Base-by-base conservation (phyloP, 2,888 invertebrate genomes). In the Melieria crassipennis region DNA sequence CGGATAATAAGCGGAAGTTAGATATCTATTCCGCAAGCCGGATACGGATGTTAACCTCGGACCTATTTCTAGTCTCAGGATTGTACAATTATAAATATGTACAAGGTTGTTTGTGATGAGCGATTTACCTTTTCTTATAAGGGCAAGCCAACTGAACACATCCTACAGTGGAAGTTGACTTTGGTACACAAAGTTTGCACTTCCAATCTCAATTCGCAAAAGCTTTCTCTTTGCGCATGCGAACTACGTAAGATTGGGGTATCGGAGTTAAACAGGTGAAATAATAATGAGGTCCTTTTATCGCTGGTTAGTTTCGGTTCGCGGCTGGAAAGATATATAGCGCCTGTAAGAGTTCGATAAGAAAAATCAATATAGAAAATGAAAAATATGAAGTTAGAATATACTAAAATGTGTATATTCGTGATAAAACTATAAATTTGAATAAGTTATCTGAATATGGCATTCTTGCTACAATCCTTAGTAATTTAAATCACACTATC, bases 171-270 rank as follows among this genome's bases (percentile, higher is more conserved):
- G 30, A 30, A 30, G 30, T 42, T 58, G n/a, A 52, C 13, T 52
- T 57, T 16, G 57, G 57, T 57, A 57, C 57, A 57, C 30, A 57
- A 30, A 57, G 57, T 13, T 57, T 30, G 30, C 57, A 57, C n/a
- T 57, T 57, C 57, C 57, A 57, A 52, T 7, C n/a, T 13, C 13
- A 4, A 52, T 16, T 10, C 30, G 57, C 30, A 13, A 57, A 57
- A 30, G 16, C 30, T 57, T 30, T 16, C 57, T 57, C 57, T 57
- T 9, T 57, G 57, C 57, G 57, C 57, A 57, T 57, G 57, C n/a
- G 9, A 57, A 57, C 30, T 6, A 30, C 30, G 16, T 10, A 57
- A 57, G 57, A 10, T 13, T 10, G 30, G 4, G 5, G 10, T 57
- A 5, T 7, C 30, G 6, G 57, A 57, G 30, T 57, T 13, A 57